Evolutionary conservation across 1,140 invertebrate genomes (phyloP).

Genomic region (Lordiphosa stackelbergi): DNA sequence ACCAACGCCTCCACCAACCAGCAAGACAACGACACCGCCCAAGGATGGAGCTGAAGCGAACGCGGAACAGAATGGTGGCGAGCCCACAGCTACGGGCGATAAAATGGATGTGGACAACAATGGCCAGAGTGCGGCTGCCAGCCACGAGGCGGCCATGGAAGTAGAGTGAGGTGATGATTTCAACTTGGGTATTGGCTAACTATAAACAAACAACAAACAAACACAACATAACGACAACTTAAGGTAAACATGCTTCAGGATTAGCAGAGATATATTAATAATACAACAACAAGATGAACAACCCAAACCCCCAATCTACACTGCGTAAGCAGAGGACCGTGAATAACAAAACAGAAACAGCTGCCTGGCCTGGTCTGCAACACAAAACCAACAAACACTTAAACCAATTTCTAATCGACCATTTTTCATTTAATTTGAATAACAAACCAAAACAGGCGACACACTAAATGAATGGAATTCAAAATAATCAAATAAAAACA

Average conservation of each 20-base stretch:
- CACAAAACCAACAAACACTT: slow-evolving; percentile 20
- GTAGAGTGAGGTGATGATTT: slow-evolving; percentile 45
- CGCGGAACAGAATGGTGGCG: slow-evolving; percentile 68
- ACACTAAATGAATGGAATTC: slow-evolving; percentile 68
- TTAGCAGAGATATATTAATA: slow-evolving; percentile 24
- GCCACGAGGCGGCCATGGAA: slow-evolving; percentile 44
- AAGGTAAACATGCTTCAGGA: slow-evolving; percentile 48
- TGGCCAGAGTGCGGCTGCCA: slow-evolving; percentile 33
- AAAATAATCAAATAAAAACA: slow-evolving; percentile 69
- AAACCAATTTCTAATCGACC: slow-evolving; percentile 68
- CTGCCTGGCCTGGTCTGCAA: slow-evolving; percentile 16
- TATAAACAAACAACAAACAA: slow-evolving; percentile 40
- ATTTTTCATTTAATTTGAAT: slow-evolving; percentile 72
- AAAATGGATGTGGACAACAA: slow-evolving; percentile 64
- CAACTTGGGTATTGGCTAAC: slow-evolving; percentile 60
- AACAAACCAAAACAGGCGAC: slow-evolving; percentile 46
- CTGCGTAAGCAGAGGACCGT: too few species aligned
- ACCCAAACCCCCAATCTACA: slow-evolving; percentile 17
- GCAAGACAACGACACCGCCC: slow-evolving; percentile 52
- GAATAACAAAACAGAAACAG: slow-evolving; percentile 26
- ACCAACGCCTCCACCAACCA: slow-evolving; percentile 67
- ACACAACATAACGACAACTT: slow-evolving; percentile 39
- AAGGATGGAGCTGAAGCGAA: slow-evolving; percentile 52
- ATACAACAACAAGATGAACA: slow-evolving; percentile 17
- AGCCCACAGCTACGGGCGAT: slow-evolving; percentile 37